Evolutionary conservation across 2,888 invertebrate species (phyloP).

Genomic region (Cephus pulcher): DNA sequence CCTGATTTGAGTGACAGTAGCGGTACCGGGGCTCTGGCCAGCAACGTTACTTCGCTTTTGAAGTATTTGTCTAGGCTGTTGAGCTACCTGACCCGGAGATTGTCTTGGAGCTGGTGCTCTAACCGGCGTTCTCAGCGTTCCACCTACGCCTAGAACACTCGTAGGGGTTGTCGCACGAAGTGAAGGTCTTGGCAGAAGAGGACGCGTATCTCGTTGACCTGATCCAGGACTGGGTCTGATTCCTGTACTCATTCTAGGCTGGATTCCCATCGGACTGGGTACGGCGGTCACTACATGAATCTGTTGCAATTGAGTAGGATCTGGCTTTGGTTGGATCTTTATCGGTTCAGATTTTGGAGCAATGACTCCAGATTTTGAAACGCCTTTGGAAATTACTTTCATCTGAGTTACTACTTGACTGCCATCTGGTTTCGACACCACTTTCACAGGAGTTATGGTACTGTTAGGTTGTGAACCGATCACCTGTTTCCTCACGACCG

Average conservation of each 20-base stretch:
- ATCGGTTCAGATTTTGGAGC: slow-evolving; percentile 58
- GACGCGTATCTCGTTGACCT: slow-evolving; percentile 52
- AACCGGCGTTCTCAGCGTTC: slow-evolving; percentile 51
- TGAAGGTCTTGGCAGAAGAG: slow-evolving; percentile 54
- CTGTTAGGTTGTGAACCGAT: slow-evolving; percentile 53
- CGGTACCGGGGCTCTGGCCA: slow-evolving; percentile 35
- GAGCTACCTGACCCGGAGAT: slow-evolving; percentile 17
- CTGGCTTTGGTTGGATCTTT: slow-evolving; percentile 64
- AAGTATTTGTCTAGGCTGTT: slow-evolving; percentile 34
- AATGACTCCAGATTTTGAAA: slow-evolving; percentile 17
- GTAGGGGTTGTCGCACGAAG: slow-evolving; percentile 50
- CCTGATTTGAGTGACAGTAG: slow-evolving; percentile 43
- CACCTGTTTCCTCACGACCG: slow-evolving; percentile 60
- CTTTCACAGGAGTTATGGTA: slow-evolving; percentile 58
- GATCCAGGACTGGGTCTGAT: slow-evolving; percentile 21
- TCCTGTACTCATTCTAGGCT: slow-evolving; percentile 50
- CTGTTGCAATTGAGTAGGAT: slow-evolving; percentile 56
- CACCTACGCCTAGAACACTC: slow-evolving; percentile 48
- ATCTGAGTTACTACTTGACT: slow-evolving; percentile 62
- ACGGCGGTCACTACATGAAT: slow-evolving; percentile 63
- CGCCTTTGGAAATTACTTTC: slow-evolving; percentile 59
- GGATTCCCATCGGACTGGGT: slow-evolving; percentile 47
- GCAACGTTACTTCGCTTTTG: slow-evolving; percentile 31
- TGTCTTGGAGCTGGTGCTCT: slow-evolving; percentile 47
- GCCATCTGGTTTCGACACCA: slow-evolving; percentile 61